Evolutionary conservation across 2,888 invertebrate species (phyloP).

Genomic region (Empis stercorea): DNA sequence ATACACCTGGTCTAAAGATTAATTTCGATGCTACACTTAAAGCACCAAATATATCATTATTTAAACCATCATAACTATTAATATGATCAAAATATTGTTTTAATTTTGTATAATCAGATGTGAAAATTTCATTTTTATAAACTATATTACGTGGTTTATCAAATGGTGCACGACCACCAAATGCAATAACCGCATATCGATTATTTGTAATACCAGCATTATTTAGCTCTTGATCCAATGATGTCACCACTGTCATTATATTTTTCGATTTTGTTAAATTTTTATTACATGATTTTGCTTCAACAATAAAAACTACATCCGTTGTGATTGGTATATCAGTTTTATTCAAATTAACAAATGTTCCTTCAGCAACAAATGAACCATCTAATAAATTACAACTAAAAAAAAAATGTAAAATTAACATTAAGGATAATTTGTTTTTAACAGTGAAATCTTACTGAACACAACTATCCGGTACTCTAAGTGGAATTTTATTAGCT

Average conservation of each 20-base stretch:
- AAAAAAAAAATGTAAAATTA: slow-evolving; percentile 4
- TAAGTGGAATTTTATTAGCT: slow-evolving; percentile 57
- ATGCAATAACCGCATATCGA: slow-evolving; percentile 72
- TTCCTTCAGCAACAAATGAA: slow-evolving; percentile 58
- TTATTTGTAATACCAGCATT: slow-evolving; percentile 52
- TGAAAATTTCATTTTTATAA: slow-evolving; percentile 56
- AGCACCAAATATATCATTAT: slow-evolving; percentile 61
- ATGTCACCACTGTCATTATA: slow-evolving; percentile 52
- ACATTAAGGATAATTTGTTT: neutral
- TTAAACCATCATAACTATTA: slow-evolving; percentile 44
- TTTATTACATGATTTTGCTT: slow-evolving; percentile 72
- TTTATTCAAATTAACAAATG: slow-evolving; percentile 52
- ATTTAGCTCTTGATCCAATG: slow-evolving; percentile 54
- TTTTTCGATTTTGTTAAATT: slow-evolving; percentile 52
- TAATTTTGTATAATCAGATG: slow-evolving; percentile 45
- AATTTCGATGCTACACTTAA: slow-evolving; percentile 58
- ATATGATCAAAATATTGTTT: slow-evolving; percentile 56
- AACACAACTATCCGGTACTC: slow-evolving; percentile 69
- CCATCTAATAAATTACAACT: slow-evolving; percentile 61
- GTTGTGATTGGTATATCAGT: slow-evolving; percentile 50
- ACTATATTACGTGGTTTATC: slow-evolving; percentile 59
- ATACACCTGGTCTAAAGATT: slow-evolving; percentile 69
- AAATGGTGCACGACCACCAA: slow-evolving; percentile 66
- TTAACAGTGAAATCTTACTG: slow-evolving; percentile 46
- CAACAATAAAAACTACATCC: slow-evolving; percentile 81